phyloP scores from a whole-genome alignment of 2,113 vertebrate genomes.

The Coturnix japonica region DNA sequence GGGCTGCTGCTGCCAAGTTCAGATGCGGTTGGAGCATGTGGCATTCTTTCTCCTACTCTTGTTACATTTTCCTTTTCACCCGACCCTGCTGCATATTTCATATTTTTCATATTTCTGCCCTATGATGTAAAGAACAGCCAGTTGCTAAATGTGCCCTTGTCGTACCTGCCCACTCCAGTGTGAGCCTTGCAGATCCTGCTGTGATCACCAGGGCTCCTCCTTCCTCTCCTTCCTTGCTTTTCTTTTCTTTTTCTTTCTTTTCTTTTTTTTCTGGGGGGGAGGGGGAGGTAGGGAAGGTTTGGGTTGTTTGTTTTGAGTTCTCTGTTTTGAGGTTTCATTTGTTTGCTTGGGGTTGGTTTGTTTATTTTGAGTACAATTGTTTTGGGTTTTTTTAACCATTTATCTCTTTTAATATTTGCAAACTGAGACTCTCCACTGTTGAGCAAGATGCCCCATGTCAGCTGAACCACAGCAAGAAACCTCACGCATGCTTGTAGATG shows the following conservation, averaged over 20 bases:
- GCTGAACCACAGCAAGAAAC: background rate
- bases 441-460: background rate
- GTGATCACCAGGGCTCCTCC: background rate
- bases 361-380: background rate
- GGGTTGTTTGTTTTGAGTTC: background rate
- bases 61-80: slow-evolving; percentile 44
- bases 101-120: slow-evolving; percentile 60
- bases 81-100: slow-evolving; percentile 35
- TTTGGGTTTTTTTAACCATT: background rate
- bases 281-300: background rate
- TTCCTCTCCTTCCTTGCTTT: background rate
- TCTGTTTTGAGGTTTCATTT: background rate
- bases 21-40: slow-evolving; percentile 49
- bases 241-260: too few species aligned
- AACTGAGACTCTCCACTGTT: background rate
- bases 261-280: too few species aligned
- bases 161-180: background rate
- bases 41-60: slow-evolving; percentile 59
- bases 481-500: fast-evolving
- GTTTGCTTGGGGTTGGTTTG: background rate
- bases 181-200: background rate
- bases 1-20: slow-evolving; percentile 62
- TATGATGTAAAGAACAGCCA: slow-evolving; percentile 43
- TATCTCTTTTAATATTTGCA: background rate
- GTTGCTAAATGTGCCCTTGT: background rate